phyloP scores from a whole-genome alignment of 2,797 vertebrate species.

The Spinibarbus caldwelli region DNA sequence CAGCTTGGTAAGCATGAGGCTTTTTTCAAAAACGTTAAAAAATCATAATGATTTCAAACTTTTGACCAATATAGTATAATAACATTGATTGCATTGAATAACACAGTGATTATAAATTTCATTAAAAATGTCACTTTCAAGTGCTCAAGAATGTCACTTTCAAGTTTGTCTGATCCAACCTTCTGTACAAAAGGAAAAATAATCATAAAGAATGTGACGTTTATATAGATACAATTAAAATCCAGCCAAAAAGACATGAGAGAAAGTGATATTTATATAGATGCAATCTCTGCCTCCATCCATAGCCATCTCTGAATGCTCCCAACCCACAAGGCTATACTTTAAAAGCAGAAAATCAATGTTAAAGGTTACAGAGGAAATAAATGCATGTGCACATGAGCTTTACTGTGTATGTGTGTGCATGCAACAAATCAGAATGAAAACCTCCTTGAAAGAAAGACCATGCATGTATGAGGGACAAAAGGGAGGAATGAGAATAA shows the following conservation, averaged over 20 bases:
- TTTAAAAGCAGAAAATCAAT: conserved; percentile 32
- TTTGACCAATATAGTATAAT: background rate
- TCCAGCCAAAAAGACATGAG: background rate
- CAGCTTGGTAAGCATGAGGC: background rate
- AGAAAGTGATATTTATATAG: background rate
- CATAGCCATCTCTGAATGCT: conserved; percentile 19
- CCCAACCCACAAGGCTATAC: background rate
- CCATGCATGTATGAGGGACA: conserved; percentile 50
- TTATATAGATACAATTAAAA: background rate
- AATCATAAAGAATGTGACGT: background rate
- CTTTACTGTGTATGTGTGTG: conserved; percentile 13
- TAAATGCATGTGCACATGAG: conserved; percentile 8
- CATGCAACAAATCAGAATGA: conserved; percentile 23
- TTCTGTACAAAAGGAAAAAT: background rate
- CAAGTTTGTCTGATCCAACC: background rate
- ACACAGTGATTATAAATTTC: background rate
- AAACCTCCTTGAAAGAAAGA: conserved; percentile 65
- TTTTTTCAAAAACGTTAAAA: background rate
- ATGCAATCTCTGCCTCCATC: background rate
- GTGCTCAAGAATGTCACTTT: background rate
- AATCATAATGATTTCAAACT: background rate
- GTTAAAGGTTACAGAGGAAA: conserved; percentile 48
- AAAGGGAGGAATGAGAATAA: background rate
- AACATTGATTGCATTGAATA: background rate
- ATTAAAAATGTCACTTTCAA: background rate